A percentile compares a stretch with the other conserved stretches of the same genome.
These are phyloP conservation scores for Dolichomitus sp. DNA, from an alignment of 2,888 invertebrate species.

Conservation along the genomic window DNA sequence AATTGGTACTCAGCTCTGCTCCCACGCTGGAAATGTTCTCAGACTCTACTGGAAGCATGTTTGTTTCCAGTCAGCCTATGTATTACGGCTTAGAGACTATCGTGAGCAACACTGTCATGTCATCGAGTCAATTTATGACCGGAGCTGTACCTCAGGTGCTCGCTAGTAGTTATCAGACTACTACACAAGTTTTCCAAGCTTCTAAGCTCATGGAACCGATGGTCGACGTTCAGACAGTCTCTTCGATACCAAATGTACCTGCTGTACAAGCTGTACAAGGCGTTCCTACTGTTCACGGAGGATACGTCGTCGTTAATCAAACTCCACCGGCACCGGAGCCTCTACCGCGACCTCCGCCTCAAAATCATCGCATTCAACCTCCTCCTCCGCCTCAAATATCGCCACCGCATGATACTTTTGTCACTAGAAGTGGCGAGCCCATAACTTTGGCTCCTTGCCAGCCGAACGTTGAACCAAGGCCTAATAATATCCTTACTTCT, in stretches of 20 bases:
- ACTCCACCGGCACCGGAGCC: constrained; percentile 73
- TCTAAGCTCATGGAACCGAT: constrained; percentile 93
- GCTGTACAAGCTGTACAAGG: constrained; percentile 68
- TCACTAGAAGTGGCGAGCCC: constrained; percentile 72
- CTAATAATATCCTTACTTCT: constrained; percentile 68
- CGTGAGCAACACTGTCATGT: constrained; percentile 96
- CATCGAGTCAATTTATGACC: constrained; percentile 94
- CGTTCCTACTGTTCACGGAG: constrained; percentile 74
- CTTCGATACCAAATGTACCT: constrained; percentile 77
- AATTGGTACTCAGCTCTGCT: constrained; percentile 89
- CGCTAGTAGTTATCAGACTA: constrained; percentile 94
- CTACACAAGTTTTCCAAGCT: constrained; percentile 94
- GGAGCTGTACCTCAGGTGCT: constrained; percentile 93
- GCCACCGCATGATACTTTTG: constrained; percentile 53
- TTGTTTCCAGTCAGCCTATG: constrained; percentile 90
- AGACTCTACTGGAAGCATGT: constrained; percentile 86
- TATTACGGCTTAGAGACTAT: constrained; percentile 95
- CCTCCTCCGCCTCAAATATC: constrained; percentile 38
- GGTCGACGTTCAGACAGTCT: constrained; percentile 90
- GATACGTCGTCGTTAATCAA: constrained; percentile 82
- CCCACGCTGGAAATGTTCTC: constrained; percentile 90
- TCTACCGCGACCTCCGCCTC: constrained; percentile 63
- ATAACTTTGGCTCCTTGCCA: constrained; percentile 72
- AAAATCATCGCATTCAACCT: constrained; percentile 9
- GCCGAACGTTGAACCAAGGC: constrained; percentile 69